These are phyloP conservation scores for Melanotaenia boesemani DNA, from an alignment of 2,797 vertebrate genomes.

Conservation along the genomic window DNA sequence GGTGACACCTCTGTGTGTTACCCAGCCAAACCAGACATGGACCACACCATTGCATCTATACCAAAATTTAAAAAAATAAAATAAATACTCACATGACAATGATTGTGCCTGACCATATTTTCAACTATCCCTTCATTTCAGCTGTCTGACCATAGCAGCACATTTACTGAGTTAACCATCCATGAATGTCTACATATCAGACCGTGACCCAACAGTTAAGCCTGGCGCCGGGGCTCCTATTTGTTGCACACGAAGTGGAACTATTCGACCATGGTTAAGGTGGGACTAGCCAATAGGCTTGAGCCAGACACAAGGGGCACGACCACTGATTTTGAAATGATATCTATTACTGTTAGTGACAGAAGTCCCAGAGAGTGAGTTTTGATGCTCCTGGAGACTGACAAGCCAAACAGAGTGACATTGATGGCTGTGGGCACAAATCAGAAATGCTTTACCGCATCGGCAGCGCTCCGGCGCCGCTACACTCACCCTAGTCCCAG, in stretches of 20 bases:
- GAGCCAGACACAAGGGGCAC: slow-evolving; percentile 74
- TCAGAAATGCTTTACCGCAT: slow-evolving; percentile 92
- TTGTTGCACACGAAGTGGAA: slow-evolving; percentile 50
- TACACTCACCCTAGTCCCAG: slow-evolving; percentile 58
- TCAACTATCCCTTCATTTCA: slow-evolving; percentile 41
- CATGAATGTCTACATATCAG: slow-evolving; percentile 77
- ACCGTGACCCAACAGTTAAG: slow-evolving; percentile 80
- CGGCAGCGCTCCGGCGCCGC: slow-evolving; percentile 66
- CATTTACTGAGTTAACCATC: slow-evolving; percentile 76
- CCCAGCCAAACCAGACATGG: slow-evolving; percentile 31
- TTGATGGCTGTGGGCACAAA: slow-evolving; percentile 93
- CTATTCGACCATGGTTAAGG: slow-evolving; percentile 73
- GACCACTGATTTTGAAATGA: slow-evolving; percentile 86
- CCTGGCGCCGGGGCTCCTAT: slow-evolving; percentile 70
- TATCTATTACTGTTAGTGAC: slow-evolving; percentile 95
- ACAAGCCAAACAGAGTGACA: slow-evolving; percentile 87
- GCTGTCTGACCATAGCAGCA: slow-evolving; percentile 66
- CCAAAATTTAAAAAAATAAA: slow-evolving; percentile 30
- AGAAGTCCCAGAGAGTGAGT: slow-evolving; percentile 83
- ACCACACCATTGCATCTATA: slow-evolving; percentile 32
- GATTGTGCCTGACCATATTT: slow-evolving; percentile 50
- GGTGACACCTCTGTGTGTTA: slow-evolving; percentile 37
- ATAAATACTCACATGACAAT: slow-evolving; percentile 45
- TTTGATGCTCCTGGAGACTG: slow-evolving; percentile 87
- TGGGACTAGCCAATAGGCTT: slow-evolving; percentile 70